Evolutionary conservation across 2,113 vertebrate species (phyloP).

Genomic region (Chrysochloris asiatica): DNA sequence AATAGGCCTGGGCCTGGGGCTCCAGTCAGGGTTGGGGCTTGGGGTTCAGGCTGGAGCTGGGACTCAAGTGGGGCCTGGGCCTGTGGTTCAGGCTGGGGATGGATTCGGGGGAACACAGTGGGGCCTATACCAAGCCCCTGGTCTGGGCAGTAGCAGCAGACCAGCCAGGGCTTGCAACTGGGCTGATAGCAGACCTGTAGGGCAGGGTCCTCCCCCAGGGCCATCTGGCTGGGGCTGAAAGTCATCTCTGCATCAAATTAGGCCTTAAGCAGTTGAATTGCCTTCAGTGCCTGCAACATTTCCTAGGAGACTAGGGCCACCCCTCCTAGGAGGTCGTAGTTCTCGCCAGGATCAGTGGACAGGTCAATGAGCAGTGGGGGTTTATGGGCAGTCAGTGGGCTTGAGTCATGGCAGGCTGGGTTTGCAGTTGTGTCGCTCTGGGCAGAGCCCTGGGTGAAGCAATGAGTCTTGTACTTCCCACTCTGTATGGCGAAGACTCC

Average conservation of each 20-base stretch:
- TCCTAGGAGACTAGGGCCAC: constrained; percentile 52
- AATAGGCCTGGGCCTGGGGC: not conserved
- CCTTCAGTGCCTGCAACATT: constrained; percentile 78
- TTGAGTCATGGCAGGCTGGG: constrained; percentile 84
- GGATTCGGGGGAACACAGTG: not conserved
- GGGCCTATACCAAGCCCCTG: not conserved
- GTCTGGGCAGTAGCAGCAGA: constrained; percentile 89
- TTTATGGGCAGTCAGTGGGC: constrained; percentile 82
- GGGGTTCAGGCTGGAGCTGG: not conserved
- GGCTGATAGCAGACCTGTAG: constrained; percentile 92
- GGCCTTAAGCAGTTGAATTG: constrained; percentile 85
- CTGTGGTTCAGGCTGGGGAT: not conserved
- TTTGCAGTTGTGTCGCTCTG: constrained; percentile 91
- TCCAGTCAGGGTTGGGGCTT: not conserved
- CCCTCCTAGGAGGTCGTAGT: constrained; percentile 85
- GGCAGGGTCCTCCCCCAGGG: constrained; percentile 84
- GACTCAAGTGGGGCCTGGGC: not conserved
- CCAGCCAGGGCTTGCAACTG: constrained; percentile 87
- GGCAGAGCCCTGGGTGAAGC: constrained; percentile 90
- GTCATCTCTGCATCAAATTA: constrained; percentile 88
- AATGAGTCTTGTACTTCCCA: constrained; percentile 95
- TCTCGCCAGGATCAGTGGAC: constrained; percentile 92
- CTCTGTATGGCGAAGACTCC: constrained; percentile 92
- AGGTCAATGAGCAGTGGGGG: constrained; percentile 94
- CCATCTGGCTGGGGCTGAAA: constrained; percentile 91